Base-by-base conservation (phyloP, 2,113 vertebrate genomes). In the Marmota flaviventris region DNA sequence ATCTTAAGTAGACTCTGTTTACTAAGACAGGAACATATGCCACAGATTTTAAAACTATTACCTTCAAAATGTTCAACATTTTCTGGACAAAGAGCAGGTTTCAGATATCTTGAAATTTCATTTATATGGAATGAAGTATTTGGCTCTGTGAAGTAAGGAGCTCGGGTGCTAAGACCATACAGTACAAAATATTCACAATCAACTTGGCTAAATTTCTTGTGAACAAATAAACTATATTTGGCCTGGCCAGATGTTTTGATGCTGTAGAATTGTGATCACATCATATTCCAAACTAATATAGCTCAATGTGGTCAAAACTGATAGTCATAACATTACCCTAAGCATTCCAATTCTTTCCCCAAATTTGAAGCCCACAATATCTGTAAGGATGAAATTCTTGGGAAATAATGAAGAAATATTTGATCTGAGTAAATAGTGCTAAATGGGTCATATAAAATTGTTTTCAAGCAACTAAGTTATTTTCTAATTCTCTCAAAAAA, bases 11-110 rank as follows among this genome's bases (percentile, higher is more conserved):
- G 78, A 87, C 10, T 45, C 32, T 84, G 94, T 77, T n/a, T 56
- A 67, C 72, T 76, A 69, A 93, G 67, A 42, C 39, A 84, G 17
- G 86, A 97, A 48, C 61, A 32, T 9, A 39, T 82, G 56, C 13
- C 51, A 85, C 37, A 17, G 82, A 92, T 89, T 92, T 96, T 58
- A 56, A 22, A 96, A 87, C 16, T 42, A 77, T 58, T 84, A 70
- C 42, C 34, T 76, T 77, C 29, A 79, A 92, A 92, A 87, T 90
- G n/a, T 75, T 78, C 22, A 53, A 22, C 32, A 70, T 63, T 77
- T 94, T 87, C 7, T 24, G 81, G n/a, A n/a, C 10, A 89, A 92
- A 77, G 51, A 87, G 27, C 29, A 53, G 22, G 17, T 81, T 75
- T 76, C 37, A 34, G 14, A 0, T 72, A 81, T 79, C n/a, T 75